Conservation (phyloP, 2,797 vertebrate species). For the Diplodus sargus region DNA sequence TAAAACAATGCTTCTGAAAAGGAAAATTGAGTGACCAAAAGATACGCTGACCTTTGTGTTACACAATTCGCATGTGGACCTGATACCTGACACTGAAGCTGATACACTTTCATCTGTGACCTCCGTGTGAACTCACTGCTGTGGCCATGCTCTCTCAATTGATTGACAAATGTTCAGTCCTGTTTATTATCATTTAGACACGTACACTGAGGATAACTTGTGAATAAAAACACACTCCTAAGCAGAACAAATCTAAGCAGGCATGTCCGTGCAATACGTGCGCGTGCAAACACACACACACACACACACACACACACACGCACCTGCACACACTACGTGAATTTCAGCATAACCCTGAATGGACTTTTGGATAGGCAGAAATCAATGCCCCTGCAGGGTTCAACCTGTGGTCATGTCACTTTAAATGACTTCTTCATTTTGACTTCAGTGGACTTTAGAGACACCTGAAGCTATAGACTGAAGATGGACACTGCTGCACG, state of each 20-base stretch:
- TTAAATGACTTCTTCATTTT: constrained; percentile 23
- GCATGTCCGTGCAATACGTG: neutral
- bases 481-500: neutral
- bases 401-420: constrained; percentile 36
- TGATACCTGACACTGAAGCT: neutral
- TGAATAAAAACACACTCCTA: neutral
- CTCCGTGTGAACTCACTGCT: constrained; percentile 13
- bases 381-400: constrained; percentile 52
- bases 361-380: constrained; percentile 52
- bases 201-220: neutral
- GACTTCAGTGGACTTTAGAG: neutral
- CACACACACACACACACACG: no score
- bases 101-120: constrained; percentile 38
- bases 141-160: constrained; percentile 25
- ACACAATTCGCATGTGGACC: constrained; percentile 4
- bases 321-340: neutral
- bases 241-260: neutral
- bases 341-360: constrained; percentile 24
- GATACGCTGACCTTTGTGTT: neutral
- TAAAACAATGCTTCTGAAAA: no score
- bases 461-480: neutral
- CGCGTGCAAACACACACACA: no score
- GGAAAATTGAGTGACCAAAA: no score
- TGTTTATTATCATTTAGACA: constrained; percentile 48
- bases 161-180: constrained; percentile 31